Evolutionary conservation across 2,888 invertebrate genomes (phyloP), one percentile per base, ranked within the genome.

Genomic region (Archips crataeganus): DNA sequence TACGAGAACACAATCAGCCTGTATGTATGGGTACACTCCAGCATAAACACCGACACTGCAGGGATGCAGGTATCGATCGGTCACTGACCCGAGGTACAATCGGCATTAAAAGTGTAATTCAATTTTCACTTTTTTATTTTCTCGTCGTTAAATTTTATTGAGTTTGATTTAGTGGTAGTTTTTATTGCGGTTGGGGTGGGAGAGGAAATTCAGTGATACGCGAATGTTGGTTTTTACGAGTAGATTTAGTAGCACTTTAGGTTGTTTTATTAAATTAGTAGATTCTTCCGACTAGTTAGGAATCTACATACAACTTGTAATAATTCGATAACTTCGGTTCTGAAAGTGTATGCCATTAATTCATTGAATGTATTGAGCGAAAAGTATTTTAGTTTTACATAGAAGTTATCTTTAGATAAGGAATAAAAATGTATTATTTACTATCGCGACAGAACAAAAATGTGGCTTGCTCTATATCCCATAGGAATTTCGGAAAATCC

Each of bases 111-210:
- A 68, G 59, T 65, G 64, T 34, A 69, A 42, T 69, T 74, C 15
- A 49, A 59, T 70, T 39, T 23, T 8, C 64, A 65, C 70, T 70
- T 54, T 68, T 73, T 68, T 73, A 63, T 73, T 51, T 66, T 68
- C 49, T 11, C 42, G 57, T 49, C 72, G 63, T 68, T 63, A 73
- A 63, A 32, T 63, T 72, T 73, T 68, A 73, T 73, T 51, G 70
- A 36, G 57, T 73, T 73, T 73, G 57, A 73, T 73, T 63, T 68
- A 68, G 71, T 61, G 51, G 57, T 51, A 67, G 45, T 67, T 63
- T 39, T 49, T 59, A 68, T 62, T 62, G 66, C 45, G 68, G 59
- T 49, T 59, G 23, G 36, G 68, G 47, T n/a, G 9, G 23, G 10
- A 63, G 63, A 70, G 61, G 32, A 69, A 62, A 42, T 57, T 51